Conservation (phyloP, 1,140 invertebrate genomes). For the Pogonus chalceus region DNA sequence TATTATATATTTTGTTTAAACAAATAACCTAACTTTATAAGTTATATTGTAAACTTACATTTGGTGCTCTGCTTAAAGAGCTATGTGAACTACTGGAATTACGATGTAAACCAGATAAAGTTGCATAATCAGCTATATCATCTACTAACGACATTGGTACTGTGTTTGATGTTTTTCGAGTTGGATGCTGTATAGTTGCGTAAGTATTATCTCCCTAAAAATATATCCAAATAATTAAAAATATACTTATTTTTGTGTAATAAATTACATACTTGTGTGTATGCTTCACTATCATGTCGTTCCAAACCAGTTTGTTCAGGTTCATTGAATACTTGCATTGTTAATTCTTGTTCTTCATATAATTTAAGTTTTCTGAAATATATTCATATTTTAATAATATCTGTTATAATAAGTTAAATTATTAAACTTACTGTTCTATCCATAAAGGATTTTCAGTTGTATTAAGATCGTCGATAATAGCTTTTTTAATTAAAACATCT, state of each 20-base stretch:
- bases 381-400: constrained; percentile 13
- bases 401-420: background rate
- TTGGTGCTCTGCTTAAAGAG: constrained; percentile 30
- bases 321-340: constrained; percentile 83
- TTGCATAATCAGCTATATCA: constrained; percentile 61
- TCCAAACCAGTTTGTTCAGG: constrained; percentile 51
- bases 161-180: constrained; percentile 37
- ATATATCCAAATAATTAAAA: background rate
- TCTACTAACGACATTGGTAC: constrained; percentile 32
- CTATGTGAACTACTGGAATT: constrained; percentile 30
- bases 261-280: constrained; percentile 29
- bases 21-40: background rate
- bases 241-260: constrained; percentile 15
- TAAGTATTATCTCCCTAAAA: constrained; percentile 64
- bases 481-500: constrained; percentile 69
- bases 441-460: constrained; percentile 88
- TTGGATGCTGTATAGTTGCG: constrained; percentile 72
- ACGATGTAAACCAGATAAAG: constrained; percentile 44
- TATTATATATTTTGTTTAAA: background rate
- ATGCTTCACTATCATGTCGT: constrained; percentile 38
- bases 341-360: constrained; percentile 86
- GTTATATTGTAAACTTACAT: constrained; percentile 23
- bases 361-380: constrained; percentile 66
- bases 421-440: constrained; percentile 70
- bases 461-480: constrained; percentile 72